phyloP scores from a whole-genome alignment of 2,797 vertebrate genomes.

The Spondyliosoma cantharus region DNA sequence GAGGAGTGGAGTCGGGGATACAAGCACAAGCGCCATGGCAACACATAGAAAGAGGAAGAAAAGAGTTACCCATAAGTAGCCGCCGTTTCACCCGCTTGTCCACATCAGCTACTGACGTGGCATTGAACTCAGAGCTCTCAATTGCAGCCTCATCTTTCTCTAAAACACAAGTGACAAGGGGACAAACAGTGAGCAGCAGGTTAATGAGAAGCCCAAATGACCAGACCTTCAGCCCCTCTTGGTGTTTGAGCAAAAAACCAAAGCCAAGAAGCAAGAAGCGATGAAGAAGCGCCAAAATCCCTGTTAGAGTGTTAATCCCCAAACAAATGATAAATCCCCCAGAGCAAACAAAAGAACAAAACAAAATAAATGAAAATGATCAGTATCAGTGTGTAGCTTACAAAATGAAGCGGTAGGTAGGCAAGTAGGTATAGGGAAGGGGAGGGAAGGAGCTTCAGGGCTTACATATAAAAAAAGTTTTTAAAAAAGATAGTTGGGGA shows the following conservation, averaged over 20 bases:
- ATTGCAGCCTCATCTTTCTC: slow-evolving; percentile 99
- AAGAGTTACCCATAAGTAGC: slow-evolving; percentile 99
- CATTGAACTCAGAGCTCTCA: slow-evolving; percentile 99
- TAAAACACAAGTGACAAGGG: slow-evolving; percentile 99
- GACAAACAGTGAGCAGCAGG: slow-evolving; percentile 99
- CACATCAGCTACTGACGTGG: slow-evolving; percentile 99
- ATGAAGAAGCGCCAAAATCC: slow-evolving; percentile 87
- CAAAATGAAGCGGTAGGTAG: slow-evolving; percentile 67
- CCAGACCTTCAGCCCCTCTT: slow-evolving; percentile 89
- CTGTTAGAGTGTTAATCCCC: slow-evolving; percentile 91
- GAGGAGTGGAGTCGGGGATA: slow-evolving; percentile 72
- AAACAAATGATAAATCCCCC: slow-evolving; percentile 74
- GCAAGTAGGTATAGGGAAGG: slow-evolving; percentile 43
- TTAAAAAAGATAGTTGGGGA: slow-evolving; percentile 16
- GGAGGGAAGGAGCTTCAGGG: slow-evolving; percentile 32
- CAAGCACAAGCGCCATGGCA: slow-evolving; percentile 91
- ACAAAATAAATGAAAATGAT: slow-evolving; percentile 74
- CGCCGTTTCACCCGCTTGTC: slow-evolving; percentile 99
- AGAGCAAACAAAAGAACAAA: slow-evolving; percentile 75
- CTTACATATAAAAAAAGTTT: slow-evolving; percentile 39
- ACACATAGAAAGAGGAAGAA: slow-evolving; percentile 99
- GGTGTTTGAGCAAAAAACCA: slow-evolving; percentile 86
- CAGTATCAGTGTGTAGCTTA: slow-evolving; percentile 71
- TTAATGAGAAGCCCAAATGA: slow-evolving; percentile 98
- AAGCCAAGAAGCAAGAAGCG: slow-evolving; percentile 90